Evolutionary conservation across 2,888 invertebrate species (phyloP).

Genomic region (Emesis furor): DNA sequence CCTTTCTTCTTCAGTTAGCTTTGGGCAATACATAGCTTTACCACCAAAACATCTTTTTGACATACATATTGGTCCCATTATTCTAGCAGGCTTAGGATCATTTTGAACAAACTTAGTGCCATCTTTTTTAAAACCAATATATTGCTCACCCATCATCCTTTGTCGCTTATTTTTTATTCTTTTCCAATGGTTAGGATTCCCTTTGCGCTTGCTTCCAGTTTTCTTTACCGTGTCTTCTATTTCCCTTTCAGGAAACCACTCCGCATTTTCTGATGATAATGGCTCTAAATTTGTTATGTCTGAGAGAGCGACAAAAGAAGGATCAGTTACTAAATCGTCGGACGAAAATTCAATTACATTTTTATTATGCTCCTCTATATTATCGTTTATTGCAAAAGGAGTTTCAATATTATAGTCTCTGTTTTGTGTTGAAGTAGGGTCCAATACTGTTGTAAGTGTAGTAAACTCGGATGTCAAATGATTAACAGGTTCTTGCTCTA

Average conservation of each 20-base stretch:
- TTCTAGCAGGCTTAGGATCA: slow-evolving; percentile 50
- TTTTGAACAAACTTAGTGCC: slow-evolving; percentile 43
- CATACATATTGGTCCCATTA: slow-evolving; percentile 51
- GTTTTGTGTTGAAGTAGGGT: slow-evolving; percentile 25
- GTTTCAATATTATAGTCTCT: slow-evolving; percentile 15
- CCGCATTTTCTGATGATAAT: slow-evolving; percentile 46
- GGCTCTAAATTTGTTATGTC: slow-evolving; percentile 54
- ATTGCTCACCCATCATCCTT: slow-evolving; percentile 56
- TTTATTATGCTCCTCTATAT: slow-evolving; percentile 22
- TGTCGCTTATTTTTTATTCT: slow-evolving; percentile 48
- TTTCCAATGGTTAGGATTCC: slow-evolving; percentile 35
- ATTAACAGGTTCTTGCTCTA: not conserved
- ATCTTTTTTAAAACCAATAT: slow-evolving; percentile 57
- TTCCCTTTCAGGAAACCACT: slow-evolving; percentile 50
- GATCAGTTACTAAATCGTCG: slow-evolving; percentile 10
- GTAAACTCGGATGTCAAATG: slow-evolving; percentile 39
- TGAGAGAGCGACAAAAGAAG: slow-evolving; percentile 28
- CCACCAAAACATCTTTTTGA: slow-evolving; percentile 47
- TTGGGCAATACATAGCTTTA: slow-evolving; percentile 52
- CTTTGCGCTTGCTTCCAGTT: slow-evolving; percentile 36
- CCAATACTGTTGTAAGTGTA: slow-evolving; percentile 38
- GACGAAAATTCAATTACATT: slow-evolving; percentile 35
- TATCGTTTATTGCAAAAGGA: not conserved
- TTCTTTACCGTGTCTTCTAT: slow-evolving; percentile 28
- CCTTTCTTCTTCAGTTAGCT: slow-evolving; percentile 56